Evolutionary conservation across 1,140 invertebrate genomes (phyloP), one percentile per base, ranked within the genome.

Genomic region (Ceratina australensis): DNA sequence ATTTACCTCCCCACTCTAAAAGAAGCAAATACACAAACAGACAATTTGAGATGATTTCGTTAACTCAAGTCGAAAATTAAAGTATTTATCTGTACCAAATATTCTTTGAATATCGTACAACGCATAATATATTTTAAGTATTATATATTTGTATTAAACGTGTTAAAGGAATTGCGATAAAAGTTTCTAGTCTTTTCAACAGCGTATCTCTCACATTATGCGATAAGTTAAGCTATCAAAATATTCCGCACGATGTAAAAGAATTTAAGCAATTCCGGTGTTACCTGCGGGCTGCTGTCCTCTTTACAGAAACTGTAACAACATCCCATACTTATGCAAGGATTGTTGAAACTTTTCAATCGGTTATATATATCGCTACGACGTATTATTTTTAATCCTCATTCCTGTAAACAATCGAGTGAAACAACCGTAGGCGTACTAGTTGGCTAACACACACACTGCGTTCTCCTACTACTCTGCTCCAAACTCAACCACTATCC

Each of bases 291-390:
- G 80, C 93, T 92, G 59, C 83, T 92, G 83, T 94, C 94, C 86
- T 94, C 93, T 79, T 94, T 93, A 79, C 94, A 94, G 79, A 94
- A 92, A 87, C 94, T 94, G 82, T 94, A 94, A 87, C 93, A 92
- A 72, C 91, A 90, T 66, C 91, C 91, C 91, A 92, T 92, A 57
- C 26, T 83, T 81, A n/a, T 63, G 33, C 15, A 20, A 4, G 13
- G 42, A 78, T 60, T 66, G 12, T 28, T 57, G 10, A 76, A 33
- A 67, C 18, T 26, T 42, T 65, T 54, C 72, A 22, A n/a, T 12
- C 24, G 74, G 24, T n/a, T 26, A 74, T 12, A 50, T 64, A 54
- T 33, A 64, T 20, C 18, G 47, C 56, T 83, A 80, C 52, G 73
- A 56, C 42, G 26, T 77, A 73, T 64, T 65, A 52, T 59, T 57